Base-by-base conservation (phyloP, 2,888 invertebrate species). In the Ptychoptera contaminata region DNA sequence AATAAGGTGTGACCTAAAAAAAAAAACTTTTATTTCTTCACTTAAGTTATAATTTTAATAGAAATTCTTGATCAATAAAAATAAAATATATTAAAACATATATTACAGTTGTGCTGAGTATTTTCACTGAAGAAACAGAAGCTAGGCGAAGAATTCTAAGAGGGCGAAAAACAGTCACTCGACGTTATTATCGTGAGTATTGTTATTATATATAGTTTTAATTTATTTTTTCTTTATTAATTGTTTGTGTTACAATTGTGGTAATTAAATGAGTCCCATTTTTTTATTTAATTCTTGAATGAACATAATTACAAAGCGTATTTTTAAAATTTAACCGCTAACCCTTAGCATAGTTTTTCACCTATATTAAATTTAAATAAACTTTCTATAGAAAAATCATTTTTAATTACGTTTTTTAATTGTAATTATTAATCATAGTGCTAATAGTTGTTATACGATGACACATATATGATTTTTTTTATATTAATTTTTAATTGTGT, bases 131-230 rank as follows among this genome's bases (percentile, higher is more conserved):
- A 56, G 81, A 83, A 66, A 73, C 74, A 16, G 85, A 86, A 61
- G 85, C 77, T 10, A 73, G 85, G 55, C 72, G 86, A 55, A 84
- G 81, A 61, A 82, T 87, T 56, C 69, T 86, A 37, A 71, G 81
- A 55, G 86, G 86, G 44, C 71, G 86, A 50, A 79, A 81, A 66
- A 80, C 83, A 10, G 73, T 86, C 56, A 86, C 80, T 2, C 73
- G 84, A 49, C 74, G 72, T 47, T 85, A 86, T 59, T 81, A 81
- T 58, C 73, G 86, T 86, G 71, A 82, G 84, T 75, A 46, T 42
- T 36, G 35, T 23, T 23, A 23, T 7, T n/a, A n/a, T n/a, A n/a
- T n/a, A n/a, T n/a, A n/a, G n/a, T 23, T 23, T 23, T 23, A 23
- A 23, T 23, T 23, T 23, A 5, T 23, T 23, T 3, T 23, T 23